Conservation (phyloP, 92 coral and sea anemone species). For the Epizoanthus scotinus region DNA sequence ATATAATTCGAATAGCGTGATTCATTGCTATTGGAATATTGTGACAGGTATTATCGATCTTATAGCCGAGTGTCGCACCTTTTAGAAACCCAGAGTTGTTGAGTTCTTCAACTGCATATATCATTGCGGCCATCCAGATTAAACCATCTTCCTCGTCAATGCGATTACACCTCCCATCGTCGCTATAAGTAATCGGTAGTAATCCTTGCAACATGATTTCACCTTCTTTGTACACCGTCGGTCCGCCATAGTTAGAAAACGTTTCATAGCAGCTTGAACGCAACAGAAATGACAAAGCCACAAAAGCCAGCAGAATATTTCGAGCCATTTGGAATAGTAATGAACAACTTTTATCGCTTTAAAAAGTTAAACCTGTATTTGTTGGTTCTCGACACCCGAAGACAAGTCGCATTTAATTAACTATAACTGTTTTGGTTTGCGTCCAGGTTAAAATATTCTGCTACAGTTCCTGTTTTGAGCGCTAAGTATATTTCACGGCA, state of each 20-base stretch:
- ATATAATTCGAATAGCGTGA: slow-evolving; percentile 81
- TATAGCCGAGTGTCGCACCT: slow-evolving; percentile 76
- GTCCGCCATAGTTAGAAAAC: slow-evolving; percentile 11
- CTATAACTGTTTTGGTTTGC: not conserved
- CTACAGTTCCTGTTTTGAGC: not conserved
- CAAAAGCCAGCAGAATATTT: not conserved
- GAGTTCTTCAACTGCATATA: slow-evolving; percentile 72
- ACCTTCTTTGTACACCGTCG: slow-evolving; percentile 55
- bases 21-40: slow-evolving; percentile 84
- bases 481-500: not conserved
- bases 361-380: not conserved
- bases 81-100: slow-evolving; percentile 64
- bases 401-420: not conserved
- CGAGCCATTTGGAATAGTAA: not conserved
- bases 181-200: slow-evolving; percentile 74
- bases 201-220: slow-evolving; percentile 73
- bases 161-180: slow-evolving; percentile 56
- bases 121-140: slow-evolving; percentile 77
- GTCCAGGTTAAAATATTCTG: not conserved
- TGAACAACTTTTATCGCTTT: not conserved
- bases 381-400: not conserved
- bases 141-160: slow-evolving; percentile 57
- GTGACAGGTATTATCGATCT: slow-evolving; percentile 79
- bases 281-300: not conserved
- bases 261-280: not conserved